Evolutionary conservation across 2,113 vertebrate species (phyloP), one percentile per base, ranked within the genome.

Genomic region (Scopus umbretta): DNA sequence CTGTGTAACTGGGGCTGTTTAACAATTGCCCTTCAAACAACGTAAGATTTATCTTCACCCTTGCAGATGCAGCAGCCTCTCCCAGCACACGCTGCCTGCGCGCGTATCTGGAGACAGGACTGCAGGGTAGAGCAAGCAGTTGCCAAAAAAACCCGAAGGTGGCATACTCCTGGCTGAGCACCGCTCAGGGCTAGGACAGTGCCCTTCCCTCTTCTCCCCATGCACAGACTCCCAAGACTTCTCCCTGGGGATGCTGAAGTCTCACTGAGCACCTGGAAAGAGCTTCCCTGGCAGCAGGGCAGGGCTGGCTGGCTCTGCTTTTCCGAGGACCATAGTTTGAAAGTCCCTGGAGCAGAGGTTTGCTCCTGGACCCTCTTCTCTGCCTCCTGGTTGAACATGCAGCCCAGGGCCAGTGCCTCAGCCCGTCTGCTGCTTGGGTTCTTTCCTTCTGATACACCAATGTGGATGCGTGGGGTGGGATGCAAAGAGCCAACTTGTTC

Each of bases 301-400:
- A 7, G 73, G 38, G 68, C 38, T 75, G 73, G 22, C 50, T 34
- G 43, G 34, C 25, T n/a, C 43, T 5, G 34, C 52, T 55, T 40
- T 63, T 26, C 63, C 32, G 9, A 3, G 19, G 42, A 34, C 20
- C 23, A 9, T 2, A 2, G 4, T 52, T 9, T 14, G 34, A 7
- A 30, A 65, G 62, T 21, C 32, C 49, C 30, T 5, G 25, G 61
- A 74, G 67, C 67, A 25, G 36, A 75, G 7, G 18, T 26, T 38
- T 1, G 0, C 18, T 22, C 26, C 55, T 16, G 5, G 29, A 36
- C 6, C 23, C 43, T 0, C 19, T 36, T 43, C n/a, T 11, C 38
- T 30, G 25, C 2, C 10, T 16, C 56, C 27, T 11, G 47, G 80
- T 43, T 50, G 38, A n/a, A 16, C 32, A 10, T 56, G 17, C 76